phyloP scores from a whole-genome alignment of 53 echinoderm and acorn worm species.

The Temnopleurus reevesii region DNA sequence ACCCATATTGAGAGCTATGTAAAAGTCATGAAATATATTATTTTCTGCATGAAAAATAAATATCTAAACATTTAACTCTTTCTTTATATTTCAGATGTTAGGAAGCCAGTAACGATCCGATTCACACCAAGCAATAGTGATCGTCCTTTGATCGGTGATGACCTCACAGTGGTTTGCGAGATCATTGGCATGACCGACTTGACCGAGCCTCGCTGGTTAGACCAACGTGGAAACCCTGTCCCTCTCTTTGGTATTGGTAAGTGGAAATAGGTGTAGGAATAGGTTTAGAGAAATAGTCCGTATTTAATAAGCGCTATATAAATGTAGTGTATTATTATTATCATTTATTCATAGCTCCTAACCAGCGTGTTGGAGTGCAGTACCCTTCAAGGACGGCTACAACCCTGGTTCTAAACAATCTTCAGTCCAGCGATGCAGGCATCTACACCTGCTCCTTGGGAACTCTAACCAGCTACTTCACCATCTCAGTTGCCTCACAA shows the following conservation, averaged over 20 bases:
- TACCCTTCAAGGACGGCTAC: slow-evolving; percentile 63
- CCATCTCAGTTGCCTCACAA: slow-evolving; percentile 38
- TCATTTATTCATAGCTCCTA: not conserved
- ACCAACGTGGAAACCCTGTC: slow-evolving; percentile 50
- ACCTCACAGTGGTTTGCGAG: slow-evolving; percentile 75
- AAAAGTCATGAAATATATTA: too few species aligned
- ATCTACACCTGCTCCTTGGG: slow-evolving; percentile 74
- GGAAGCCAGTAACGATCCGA: slow-evolving; percentile 64
- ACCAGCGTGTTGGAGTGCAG: slow-evolving; percentile 60
- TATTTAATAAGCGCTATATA: too few species aligned
- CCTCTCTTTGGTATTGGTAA: slow-evolving; percentile 50
- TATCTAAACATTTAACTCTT: too few species aligned
- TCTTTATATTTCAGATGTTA: slow-evolving; percentile 20
- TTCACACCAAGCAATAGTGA: slow-evolving; percentile 67
- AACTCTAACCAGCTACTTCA: slow-evolving; percentile 66
- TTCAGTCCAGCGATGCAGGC: slow-evolving; percentile 67
- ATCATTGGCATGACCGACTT: slow-evolving; percentile 69
- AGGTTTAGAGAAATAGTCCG: too few species aligned
- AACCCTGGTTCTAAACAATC: slow-evolving; percentile 65
- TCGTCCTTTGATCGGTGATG: slow-evolving; percentile 64
- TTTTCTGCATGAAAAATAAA: too few species aligned
- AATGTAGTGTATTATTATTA: not conserved
- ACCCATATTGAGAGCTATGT: too few species aligned
- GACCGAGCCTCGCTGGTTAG: slow-evolving; percentile 62
- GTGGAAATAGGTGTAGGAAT: not conserved